Evolutionary conservation across 2,888 invertebrate species (phyloP).

Genomic region (Drosophila atripex): DNA sequence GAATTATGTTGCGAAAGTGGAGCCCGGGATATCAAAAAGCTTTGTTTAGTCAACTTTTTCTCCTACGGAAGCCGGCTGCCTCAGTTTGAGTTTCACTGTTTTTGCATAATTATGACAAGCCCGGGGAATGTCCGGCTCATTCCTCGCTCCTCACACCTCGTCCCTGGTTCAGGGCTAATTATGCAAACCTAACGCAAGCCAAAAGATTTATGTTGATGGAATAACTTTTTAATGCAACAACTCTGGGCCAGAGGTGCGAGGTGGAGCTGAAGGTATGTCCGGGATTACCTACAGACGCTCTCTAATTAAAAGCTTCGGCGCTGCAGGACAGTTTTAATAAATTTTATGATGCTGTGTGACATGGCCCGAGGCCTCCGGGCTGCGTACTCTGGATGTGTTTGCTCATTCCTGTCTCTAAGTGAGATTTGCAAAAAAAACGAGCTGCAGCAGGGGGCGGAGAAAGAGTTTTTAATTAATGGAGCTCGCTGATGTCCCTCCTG

Average conservation of each 20-base stretch:
- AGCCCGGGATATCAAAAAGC: constrained; percentile 46
- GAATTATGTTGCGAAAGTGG: constrained; percentile 77
- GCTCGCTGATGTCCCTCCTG: constrained; percentile 27
- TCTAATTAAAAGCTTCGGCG: constrained; percentile 69
- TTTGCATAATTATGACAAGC: constrained; percentile 72
- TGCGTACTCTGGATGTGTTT: constrained; percentile 18
- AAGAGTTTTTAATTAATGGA: constrained; percentile 73
- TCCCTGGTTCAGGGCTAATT: constrained; percentile 65
- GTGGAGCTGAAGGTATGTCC: not conserved
- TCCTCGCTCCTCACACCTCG: not conserved
- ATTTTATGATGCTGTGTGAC: constrained; percentile 68
- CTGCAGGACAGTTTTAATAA: constrained; percentile 61
- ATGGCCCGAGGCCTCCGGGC: constrained; percentile 31
- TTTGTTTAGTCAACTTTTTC: constrained; percentile 61
- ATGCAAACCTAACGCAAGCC: constrained; percentile 54
- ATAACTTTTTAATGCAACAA: constrained; percentile 57
- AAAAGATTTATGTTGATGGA: constrained; percentile 78
- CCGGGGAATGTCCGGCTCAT: constrained; percentile 18
- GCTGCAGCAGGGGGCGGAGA: not conserved
- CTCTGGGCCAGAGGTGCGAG: not conserved
- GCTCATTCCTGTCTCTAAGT: constrained; percentile 10
- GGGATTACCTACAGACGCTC: constrained; percentile 12
- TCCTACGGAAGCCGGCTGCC: constrained; percentile 17
- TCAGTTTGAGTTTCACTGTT: constrained; percentile 66
- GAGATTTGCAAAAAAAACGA: constrained; percentile 2